Evolutionary conservation across 2,888 invertebrate species (phyloP), one percentile per base, ranked within the genome.

Genomic region (Ornithoptera priamus): DNA sequence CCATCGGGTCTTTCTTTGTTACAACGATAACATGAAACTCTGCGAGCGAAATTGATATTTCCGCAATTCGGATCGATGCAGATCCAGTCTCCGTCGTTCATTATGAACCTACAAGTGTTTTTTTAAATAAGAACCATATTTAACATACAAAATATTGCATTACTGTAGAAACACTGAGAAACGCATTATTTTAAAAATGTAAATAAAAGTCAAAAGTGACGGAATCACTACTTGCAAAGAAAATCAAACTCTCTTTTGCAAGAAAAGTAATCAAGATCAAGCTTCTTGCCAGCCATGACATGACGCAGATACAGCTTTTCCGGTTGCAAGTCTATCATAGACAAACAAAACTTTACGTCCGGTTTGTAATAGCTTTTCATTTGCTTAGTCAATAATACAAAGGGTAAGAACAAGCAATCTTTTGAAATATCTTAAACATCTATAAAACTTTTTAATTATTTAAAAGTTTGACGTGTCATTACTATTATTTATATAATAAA

Each of bases 31-130:
- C 99, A 99, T 78, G 96, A 95, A 79, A 94, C 94, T 78, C 99
- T 94, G 74, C 98, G 94, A 46, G 98, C 97, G 93, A 99, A 99
- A 93, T 99, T 99, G 68, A 98, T 95, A 94, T 99, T 99, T 76
- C 96, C 97, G 93, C 99, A 99, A 82, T 95, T 93, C 63, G 93
- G 79, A 82, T 95, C 95, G 71, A 89, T 89, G 81, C 95, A 95
- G 77, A 94, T 93, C 95, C 95, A 95, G 81, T 95, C 95, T 72
- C 90, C 95, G 81, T 92, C 92, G 86, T 92, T 92, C 92, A 92
- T 92, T 86, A 89, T 92, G 88, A 74, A 69, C 65, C n/a, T 57
- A n/a, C n/a, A 65, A 50, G 42, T 46, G 20, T 67, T 56, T 46
- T 67, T 70, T 24, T 60, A 65, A 62, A 58, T 30, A 67, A 56